Evolutionary conservation across 2,888 invertebrate species (phyloP).

Genomic region (Priocnemis perturbator): DNA sequence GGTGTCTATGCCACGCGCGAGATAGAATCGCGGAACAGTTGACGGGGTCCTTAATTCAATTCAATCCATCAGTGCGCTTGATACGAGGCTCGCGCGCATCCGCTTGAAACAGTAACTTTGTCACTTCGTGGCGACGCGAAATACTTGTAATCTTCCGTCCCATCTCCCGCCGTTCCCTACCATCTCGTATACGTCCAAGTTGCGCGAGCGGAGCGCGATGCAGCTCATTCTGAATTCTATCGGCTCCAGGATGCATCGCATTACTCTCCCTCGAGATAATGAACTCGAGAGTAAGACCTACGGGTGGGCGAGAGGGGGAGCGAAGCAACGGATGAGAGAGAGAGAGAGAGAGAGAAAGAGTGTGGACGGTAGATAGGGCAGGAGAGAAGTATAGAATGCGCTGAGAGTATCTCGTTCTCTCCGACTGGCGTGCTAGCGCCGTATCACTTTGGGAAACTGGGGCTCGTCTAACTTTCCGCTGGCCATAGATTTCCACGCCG

Average conservation of each 20-base stretch:
- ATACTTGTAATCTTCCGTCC: no score
- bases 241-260: slow-evolving; percentile 29
- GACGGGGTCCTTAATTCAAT: no score
- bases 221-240: slow-evolving; percentile 7
- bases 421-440: slow-evolving; percentile 13
- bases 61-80: no score
- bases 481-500: slow-evolving; percentile 38
- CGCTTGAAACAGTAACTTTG: no score
- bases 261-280: slow-evolving; percentile 42
- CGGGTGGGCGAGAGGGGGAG: neutral
- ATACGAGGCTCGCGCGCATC: no score
- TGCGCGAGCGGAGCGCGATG: neutral
- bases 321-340: neutral
- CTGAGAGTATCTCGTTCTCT: neutral
- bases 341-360: neutral
- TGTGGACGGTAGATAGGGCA: neutral
- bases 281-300: slow-evolving; percentile 22
- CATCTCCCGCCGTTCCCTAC: no score
- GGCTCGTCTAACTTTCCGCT: slow-evolving; percentile 53
- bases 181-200: no score
- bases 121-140: no score
- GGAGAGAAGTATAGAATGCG: neutral
- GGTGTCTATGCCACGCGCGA: no score
- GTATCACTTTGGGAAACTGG: slow-evolving; percentile 44
- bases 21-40: no score